These are phyloP conservation scores for Anguilla rostrata DNA, from an alignment of 2,113 vertebrate species.

Conservation along the genomic window DNA sequence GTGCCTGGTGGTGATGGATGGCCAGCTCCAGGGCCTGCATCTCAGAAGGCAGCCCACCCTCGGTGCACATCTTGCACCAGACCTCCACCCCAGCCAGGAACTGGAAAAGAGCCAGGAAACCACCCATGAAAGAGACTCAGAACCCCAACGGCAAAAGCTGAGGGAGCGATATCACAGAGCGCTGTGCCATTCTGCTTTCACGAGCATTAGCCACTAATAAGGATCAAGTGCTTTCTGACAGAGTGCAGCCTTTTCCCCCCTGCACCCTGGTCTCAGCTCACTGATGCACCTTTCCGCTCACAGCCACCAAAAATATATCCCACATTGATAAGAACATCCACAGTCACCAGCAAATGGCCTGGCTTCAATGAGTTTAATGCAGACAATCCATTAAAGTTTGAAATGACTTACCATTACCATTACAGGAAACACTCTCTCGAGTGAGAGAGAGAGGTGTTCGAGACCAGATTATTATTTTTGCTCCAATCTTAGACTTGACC, in stretches of 20 bases:
- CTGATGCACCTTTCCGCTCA: neutral
- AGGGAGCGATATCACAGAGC: neutral
- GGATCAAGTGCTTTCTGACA: slow-evolving; percentile 29
- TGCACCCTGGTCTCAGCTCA: neutral
- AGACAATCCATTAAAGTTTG: neutral
- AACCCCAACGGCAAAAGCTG: neutral
- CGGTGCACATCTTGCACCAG: slow-evolving; percentile 97
- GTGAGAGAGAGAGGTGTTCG: neutral
- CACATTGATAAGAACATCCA: neutral
- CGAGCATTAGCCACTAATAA: neutral
- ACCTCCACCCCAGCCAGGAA: slow-evolving; percentile 94
- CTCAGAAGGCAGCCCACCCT: slow-evolving; percentile 89
- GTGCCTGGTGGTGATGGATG: slow-evolving; percentile 94
- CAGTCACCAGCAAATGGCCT: neutral
- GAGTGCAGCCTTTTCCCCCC: slow-evolving; percentile 3
- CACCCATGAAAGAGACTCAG: neutral
- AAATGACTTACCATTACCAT: neutral
- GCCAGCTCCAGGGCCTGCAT: slow-evolving; percentile 96
- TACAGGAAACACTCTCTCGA: neutral
- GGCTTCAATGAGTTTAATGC: neutral
- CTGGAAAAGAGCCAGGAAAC: slow-evolving; percentile 62
- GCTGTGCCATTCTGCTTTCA: neutral
- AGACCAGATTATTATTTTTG: neutral
- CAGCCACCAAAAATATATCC: neutral
- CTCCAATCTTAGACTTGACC: neutral